These are phyloP conservation scores for Notolabrus celidotus DNA, from an alignment of 2,797 vertebrate genomes.

Conservation along the genomic window DNA sequence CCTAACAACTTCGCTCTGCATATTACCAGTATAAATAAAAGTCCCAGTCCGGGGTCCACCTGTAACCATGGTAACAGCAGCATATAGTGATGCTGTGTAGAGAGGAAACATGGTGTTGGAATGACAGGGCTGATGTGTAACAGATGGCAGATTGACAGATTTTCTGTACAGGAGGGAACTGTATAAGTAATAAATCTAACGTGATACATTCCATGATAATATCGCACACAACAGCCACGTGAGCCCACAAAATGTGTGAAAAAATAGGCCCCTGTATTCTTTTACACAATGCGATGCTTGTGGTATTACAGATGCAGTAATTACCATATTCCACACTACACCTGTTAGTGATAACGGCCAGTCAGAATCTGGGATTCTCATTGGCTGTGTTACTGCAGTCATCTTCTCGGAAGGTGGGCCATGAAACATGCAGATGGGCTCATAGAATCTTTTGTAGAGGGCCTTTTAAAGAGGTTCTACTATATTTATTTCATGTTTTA, in stretches of 20 bases:
- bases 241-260: not conserved
- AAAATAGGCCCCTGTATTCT: not conserved
- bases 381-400: not conserved
- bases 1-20: conserved; percentile 11
- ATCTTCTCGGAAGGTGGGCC: conserved; percentile 1
- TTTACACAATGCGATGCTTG: not conserved
- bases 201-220: not conserved
- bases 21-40: conserved; percentile 21
- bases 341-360: not conserved
- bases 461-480: not conserved
- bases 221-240: not conserved
- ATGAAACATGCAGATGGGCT: not conserved
- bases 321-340: not conserved
- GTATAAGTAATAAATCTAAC: conserved; percentile 13
- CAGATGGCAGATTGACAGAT: conserved; percentile 40
- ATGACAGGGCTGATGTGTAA: conserved; percentile 71
- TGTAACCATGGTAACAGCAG: conserved; percentile 70
- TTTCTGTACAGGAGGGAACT: conserved; percentile 24
- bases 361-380: not conserved
- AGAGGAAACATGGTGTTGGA: conserved; percentile 41
- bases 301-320: not conserved
- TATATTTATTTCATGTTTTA: too few species aligned
- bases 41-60: conserved; percentile 15
- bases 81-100: conserved; percentile 38
- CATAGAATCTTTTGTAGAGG: not conserved